Evolutionary conservation across 1,140 invertebrate species (phyloP), one percentile per base, ranked within the genome.

Genomic region (Rhizoglyphus robini): DNA sequence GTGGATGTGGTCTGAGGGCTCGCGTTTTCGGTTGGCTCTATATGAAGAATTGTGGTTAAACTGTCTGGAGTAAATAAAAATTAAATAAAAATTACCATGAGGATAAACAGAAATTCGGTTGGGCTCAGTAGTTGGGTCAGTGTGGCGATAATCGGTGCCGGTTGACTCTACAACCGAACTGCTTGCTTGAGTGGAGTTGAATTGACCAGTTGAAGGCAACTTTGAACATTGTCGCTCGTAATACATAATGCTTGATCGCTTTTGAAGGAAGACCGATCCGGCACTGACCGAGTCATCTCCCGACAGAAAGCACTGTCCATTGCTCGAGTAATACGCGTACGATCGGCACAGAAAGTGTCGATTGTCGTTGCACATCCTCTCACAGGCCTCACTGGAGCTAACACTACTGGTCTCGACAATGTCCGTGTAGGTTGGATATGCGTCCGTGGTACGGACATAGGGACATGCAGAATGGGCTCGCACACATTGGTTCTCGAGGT

Each of bases 401-500:
- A 79, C 73, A 60, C 30, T 60, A 30, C 69, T 68, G 11, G 71
- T 70, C 8, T 78, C 70, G 3, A 79, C 75, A 27, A 74, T 69
- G 64, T 79, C 78, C 57, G 78, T 73, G 63, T 78, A 77, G 2
- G 75, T 71, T 11, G 77, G 77, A 67, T 76, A 76, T 4, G 74
- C 73, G 60, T 78, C 73, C 0, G 70, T 64, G 15, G 74, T 72
- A 1, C 27, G 23, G 51, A 74, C 72, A 65, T 73, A 74, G 11
- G 72, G 71, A 49, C 73, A 75, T 2, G 27, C 20, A 11, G 25
- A 46, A 57, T 66, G 59, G 75, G 73, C 65, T 69, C 72, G 72
- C 30, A 77, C 69, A 65, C 79, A 80, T 65, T 79, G 77, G 69
- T 81, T 80, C 68, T 80, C 79, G 57, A 81, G 69, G 69, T 80